Conservation (phyloP, 2,888 invertebrate genomes). For the Meiosimyza decipiens region DNA sequence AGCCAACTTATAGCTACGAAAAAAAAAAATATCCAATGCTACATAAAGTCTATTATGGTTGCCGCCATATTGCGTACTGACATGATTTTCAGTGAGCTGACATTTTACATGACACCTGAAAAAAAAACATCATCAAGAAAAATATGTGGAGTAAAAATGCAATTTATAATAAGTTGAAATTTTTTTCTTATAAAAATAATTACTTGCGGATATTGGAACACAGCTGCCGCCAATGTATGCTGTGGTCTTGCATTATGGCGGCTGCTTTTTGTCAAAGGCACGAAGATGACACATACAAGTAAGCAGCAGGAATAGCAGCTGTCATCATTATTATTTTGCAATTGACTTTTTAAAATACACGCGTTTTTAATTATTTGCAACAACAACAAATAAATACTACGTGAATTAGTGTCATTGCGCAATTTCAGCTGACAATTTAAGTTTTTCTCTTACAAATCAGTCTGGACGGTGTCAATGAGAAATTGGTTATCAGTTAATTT, state of each 20-base stretch:
- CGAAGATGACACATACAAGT: no score
- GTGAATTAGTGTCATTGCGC: no score
- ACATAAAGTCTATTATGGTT: background rate
- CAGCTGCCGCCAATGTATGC: background rate
- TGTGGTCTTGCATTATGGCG: background rate
- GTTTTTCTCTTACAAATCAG: no score
- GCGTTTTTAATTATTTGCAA: no score
- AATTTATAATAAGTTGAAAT: background rate
- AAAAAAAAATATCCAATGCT: background rate
- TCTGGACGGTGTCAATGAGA: no score
- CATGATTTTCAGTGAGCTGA: background rate
- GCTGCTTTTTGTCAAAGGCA: no score
- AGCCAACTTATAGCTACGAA: background rate
- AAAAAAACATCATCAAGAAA: background rate
- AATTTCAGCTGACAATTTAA: no score
- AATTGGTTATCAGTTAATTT: no score
- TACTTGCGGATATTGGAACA: background rate
- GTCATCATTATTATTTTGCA: no score
- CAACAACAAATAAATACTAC: no score
- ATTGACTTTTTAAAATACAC: no score
- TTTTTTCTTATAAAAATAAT: background rate
- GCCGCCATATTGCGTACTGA: background rate
- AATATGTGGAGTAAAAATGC: background rate
- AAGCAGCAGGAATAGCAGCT: no score
- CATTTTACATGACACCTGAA: constrained; percentile 14